These are phyloP conservation scores for Poecilia velifera DNA, from an alignment of 2,797 vertebrate genomes.

Conservation along the genomic window DNA sequence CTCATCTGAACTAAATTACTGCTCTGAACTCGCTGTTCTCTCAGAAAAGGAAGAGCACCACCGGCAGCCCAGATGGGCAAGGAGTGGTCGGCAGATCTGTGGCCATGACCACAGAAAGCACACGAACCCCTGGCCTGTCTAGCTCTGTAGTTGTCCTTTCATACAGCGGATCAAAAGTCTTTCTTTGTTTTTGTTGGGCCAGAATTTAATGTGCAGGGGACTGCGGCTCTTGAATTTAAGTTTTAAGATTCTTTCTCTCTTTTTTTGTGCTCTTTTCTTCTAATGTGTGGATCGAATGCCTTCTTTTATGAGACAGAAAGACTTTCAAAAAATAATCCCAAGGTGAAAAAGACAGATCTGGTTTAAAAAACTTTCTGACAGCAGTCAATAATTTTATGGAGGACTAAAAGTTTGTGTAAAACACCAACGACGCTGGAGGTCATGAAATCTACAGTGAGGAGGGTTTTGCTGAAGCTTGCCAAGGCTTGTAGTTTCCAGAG, in stretches of 20 bases:
- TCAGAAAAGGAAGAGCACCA: constrained; percentile 74
- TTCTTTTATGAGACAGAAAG: not conserved
- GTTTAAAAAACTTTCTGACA: constrained; percentile 15
- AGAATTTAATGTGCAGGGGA: constrained; percentile 56
- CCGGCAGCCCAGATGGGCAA: constrained; percentile 78
- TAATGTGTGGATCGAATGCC: constrained; percentile 26
- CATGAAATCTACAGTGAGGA: constrained; percentile 60
- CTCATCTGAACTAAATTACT: constrained; percentile 87
- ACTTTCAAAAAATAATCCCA: constrained; percentile 11
- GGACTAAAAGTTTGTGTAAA: constrained; percentile 27
- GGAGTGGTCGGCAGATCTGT: constrained; percentile 76
- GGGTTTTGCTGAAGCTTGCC: constrained; percentile 53
- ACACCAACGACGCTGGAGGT: constrained; percentile 44
- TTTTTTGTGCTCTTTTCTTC: constrained; percentile 50
- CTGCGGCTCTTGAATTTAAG: constrained; percentile 48
- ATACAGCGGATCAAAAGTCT: constrained; percentile 69
- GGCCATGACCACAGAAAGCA: constrained; percentile 67
- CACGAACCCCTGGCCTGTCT: constrained; percentile 59
- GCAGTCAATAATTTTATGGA: constrained; percentile 9
- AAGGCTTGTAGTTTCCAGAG: constrained; percentile 58
- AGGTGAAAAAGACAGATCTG: constrained; percentile 2
- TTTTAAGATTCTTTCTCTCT: constrained; percentile 32
- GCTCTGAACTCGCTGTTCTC: constrained; percentile 81
- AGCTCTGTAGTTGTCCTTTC: constrained; percentile 62
- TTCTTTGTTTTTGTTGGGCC: constrained; percentile 71